Evolutionary conservation across 1,140 invertebrate genomes (phyloP), one percentile per base, ranked within the genome.

Genomic region (Akabosia matsudoensis): DNA sequence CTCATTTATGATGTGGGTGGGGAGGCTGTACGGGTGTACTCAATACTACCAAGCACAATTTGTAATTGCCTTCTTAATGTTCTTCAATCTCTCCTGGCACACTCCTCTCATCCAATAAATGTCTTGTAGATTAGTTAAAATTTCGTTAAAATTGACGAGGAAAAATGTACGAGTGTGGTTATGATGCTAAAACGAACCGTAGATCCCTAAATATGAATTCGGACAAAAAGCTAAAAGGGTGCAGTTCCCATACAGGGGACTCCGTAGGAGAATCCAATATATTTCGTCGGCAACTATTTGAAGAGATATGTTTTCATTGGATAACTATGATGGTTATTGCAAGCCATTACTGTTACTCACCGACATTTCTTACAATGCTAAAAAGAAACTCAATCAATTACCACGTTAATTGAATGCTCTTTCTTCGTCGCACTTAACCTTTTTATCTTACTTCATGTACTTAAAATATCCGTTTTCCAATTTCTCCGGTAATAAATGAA

Each of bases 361-460:
- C 18, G 7, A 45, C 7, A 10, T 7, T 45, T 45, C 37, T 45
- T 18, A 18, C 37, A 45, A 45, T 45, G 18, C 37, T 45, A 45
- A 45, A 45, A 45, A 45, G 7, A 18, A 18, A 61, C 61, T 30
- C 61, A 67, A 67, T 67, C 61, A 67, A 67, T 67, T 67, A 67
- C 61, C 61, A 28, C 61, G 61, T 67, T 67, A 67, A 67, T 67
- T 67, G 61, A 67, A 67, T 67, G 61, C 61, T 30, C 61, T 56
- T 56, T 56, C 54, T 3, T 10, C 24, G 24, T 56, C 13, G 61
- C 13, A 67, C 61, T 67, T 28, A 67, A 30, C 30, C 30, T 31
- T 22, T 67, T 31, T 13, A 61, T 13, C 30, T 67, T 30, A 30
- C 10, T 67, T 10, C 24, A 67, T 30, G 14, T 30, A 30, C 13